Evolutionary conservation across 2,888 invertebrate genomes (phyloP).

Genomic region (Dinocampus coccinellae): DNA sequence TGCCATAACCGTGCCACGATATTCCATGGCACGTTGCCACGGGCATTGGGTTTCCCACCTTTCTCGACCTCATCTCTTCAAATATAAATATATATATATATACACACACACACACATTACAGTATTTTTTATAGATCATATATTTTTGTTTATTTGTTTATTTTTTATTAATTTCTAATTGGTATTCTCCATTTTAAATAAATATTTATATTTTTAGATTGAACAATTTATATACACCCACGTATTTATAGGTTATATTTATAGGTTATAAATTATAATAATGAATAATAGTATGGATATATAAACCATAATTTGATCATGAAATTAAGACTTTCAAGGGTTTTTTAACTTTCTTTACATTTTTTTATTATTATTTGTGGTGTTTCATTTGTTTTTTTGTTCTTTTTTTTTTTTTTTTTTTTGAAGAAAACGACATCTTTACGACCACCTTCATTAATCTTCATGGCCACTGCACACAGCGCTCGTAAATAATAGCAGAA

Average conservation of each 20-base stretch:
- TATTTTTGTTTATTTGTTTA: no score
- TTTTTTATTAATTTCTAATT: constrained; percentile 19
- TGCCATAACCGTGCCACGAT: constrained; percentile 38
- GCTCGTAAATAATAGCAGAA: constrained; percentile 11
- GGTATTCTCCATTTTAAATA: background rate
- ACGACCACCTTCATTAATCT: constrained; percentile 17
- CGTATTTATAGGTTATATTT: no score
- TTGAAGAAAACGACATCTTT: constrained; percentile 1
- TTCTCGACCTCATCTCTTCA: constrained; percentile 41
- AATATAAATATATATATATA: background rate
- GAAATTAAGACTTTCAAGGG: constrained; percentile 16
- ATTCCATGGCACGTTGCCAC: constrained; percentile 48
- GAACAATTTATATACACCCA: constrained; percentile 22
- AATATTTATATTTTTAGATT: constrained; percentile 18
- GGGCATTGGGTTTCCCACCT: constrained; percentile 52
- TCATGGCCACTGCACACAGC: background rate
- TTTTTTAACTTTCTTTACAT: no score
- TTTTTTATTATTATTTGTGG: no score
- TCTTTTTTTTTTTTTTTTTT: background rate
- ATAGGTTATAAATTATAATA: background rate
- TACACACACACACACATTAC: background rate
- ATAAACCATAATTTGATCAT: background rate
- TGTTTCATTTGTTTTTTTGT: background rate
- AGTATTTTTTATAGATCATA: no score
- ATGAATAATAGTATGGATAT: background rate